phyloP scores from a whole-genome alignment of 2,888 invertebrate species.

The Sphaerophoria taeniata region DNA sequence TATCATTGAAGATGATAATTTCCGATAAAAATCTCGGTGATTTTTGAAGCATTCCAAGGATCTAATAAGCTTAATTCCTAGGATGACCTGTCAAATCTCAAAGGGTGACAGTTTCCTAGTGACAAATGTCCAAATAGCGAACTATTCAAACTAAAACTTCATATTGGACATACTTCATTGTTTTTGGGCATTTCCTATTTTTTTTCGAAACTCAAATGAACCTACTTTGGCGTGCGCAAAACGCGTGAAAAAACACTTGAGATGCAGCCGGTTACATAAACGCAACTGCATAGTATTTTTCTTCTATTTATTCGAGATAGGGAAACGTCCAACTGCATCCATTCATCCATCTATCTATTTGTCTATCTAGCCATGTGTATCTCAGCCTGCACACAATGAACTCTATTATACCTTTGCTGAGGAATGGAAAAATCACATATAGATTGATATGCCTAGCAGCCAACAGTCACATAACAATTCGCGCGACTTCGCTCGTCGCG shows the following conservation, averaged over 20 bases:
- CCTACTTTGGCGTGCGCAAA: constrained; percentile 45
- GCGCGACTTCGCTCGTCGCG: constrained; percentile 30
- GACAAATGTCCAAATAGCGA: too few species aligned
- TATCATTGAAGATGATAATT: too few species aligned
- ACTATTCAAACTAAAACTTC: too few species aligned
- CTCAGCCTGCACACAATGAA: constrained; percentile 39
- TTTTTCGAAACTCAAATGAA: too few species aligned
- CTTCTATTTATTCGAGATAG: constrained; percentile 45
- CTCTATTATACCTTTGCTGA: constrained; percentile 40
- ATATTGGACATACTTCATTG: too few species aligned
- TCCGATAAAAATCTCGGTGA: too few species aligned
- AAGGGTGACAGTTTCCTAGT: too few species aligned
- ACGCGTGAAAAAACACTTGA: constrained; percentile 71
- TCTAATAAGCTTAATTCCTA: too few species aligned
- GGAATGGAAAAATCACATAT: background rate
- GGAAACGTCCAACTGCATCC: constrained; percentile 69
- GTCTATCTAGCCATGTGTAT: constrained; percentile 54
- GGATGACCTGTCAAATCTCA: too few species aligned
- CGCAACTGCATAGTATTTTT: constrained; percentile 29
- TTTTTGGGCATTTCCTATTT: too few species aligned
- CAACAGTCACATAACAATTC: constrained; percentile 48
- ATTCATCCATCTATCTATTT: constrained; percentile 72
- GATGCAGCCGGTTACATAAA: constrained; percentile 70
- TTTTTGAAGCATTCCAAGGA: too few species aligned
- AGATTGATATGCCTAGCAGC: constrained; percentile 20